Percentiles rank a stretch among this genome's conserved stretches.
phyloP scores from a whole-genome alignment of 2,113 vertebrate species.

The Chitala chitala region DNA sequence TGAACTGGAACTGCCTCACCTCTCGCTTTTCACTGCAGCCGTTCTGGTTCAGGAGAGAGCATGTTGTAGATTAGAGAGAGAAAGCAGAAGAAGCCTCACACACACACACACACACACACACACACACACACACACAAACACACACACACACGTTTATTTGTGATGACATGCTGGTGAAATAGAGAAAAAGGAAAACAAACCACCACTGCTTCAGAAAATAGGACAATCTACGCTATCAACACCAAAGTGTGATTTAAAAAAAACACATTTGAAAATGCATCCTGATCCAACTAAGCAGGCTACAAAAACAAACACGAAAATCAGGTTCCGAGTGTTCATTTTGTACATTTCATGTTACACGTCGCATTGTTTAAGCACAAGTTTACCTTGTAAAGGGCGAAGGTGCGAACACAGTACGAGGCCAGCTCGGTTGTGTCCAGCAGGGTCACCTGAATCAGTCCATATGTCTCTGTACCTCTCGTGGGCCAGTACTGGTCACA shows the following conservation, averaged over 20 bases:
- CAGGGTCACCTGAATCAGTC: slow-evolving; percentile 89
- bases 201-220: too few species aligned
- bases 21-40: slow-evolving; percentile 77
- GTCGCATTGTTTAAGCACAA: background rate
- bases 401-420: slow-evolving; percentile 87
- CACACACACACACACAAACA: too few species aligned
- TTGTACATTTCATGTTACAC: too few species aligned
- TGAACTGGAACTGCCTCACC: slow-evolving; percentile 79
- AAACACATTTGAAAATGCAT: too few species aligned
- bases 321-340: background rate
- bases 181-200: background rate
- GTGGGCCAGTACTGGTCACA: slow-evolving; percentile 93
- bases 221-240: too few species aligned
- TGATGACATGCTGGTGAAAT: too few species aligned
- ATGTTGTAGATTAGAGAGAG: background rate
- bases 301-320: background rate
- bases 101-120: too few species aligned
- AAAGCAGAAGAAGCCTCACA: background rate
- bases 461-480: slow-evolving; percentile 86
- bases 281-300: background rate
- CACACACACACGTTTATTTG: too few species aligned
- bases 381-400: slow-evolving; percentile 85
- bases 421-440: slow-evolving; percentile 88
- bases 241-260: too few species aligned
- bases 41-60: slow-evolving; percentile 57